Evolutionary conservation across 1,140 invertebrate genomes (phyloP), one percentile per base, ranked within the genome.

Genomic region (Drosophila obscura): DNA sequence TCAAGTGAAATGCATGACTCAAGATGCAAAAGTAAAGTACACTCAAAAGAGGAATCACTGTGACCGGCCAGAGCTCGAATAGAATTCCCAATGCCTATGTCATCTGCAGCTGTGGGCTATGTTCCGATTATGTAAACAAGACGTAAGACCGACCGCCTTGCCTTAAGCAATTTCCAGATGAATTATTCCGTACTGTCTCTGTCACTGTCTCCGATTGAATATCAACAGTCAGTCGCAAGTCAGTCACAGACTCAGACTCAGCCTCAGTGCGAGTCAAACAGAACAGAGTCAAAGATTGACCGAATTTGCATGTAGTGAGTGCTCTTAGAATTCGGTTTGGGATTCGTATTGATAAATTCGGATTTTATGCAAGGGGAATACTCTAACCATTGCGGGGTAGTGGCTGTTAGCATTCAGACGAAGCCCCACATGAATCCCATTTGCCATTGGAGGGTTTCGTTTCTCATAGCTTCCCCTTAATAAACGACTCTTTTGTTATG

Each of bases 61-160:
- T 76, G 56, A 8, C 53, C n/a, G 6, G 45, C 28, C 48, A 49
- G 53, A 55, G 13, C 53, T 58, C 19, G 19, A 19, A 19, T 19
- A 13, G 56, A 73, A 22, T 59, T 59, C 59, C 58, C 52, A 58
- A 55, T 39, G 60, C 35, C 41, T 57, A 75, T 65, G 66, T 57
- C 68, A 79, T 77, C 75, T 73, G 75, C 76, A 79, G 75, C 76
- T 79, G 31, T 9, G 76, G 55, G 57, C 65, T 62, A 56, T 4
- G 13, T 51, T 57, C 31, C 31, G 31, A 35, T 71, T 71, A 77
- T 73, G 72, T 74, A 65, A 74, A 56, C 50, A 43, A 75, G 74
- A 31, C 53, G 19, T 19, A 19, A 19, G 19, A 19, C 19, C 19
- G 19, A 19, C 19, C 35, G 46, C 39, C 46, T 41, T 19, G 46